Evolutionary conservation across 1,140 invertebrate species (phyloP).

Genomic region (Rhopalosiphum maidis): DNA sequence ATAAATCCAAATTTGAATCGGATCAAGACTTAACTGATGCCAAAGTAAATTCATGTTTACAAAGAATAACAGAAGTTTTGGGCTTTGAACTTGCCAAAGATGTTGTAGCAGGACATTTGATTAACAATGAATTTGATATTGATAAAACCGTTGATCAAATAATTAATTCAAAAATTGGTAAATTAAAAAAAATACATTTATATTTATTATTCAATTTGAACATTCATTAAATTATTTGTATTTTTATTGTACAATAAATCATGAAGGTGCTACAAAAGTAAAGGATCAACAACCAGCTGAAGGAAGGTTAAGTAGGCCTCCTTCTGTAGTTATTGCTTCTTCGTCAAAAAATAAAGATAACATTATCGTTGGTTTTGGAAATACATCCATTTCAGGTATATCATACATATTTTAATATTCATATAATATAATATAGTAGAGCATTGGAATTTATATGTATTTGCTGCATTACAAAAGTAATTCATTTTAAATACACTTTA

Average conservation of each 20-base stretch:
- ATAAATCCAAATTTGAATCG: conserved; percentile 44
- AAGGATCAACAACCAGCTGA: conserved; percentile 12
- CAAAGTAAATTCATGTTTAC: conserved; percentile 48
- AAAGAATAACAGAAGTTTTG: conserved; percentile 39
- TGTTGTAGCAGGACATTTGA: conserved; percentile 41
- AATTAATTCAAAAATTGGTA: conserved; percentile 47
- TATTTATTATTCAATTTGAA: background rate
- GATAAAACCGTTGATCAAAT: conserved; percentile 54
- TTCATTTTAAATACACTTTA: no score
- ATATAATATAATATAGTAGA: background rate
- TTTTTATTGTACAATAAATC: background rate
- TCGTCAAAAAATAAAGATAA: conserved; percentile 55
- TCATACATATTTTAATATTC: background rate
- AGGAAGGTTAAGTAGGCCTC: background rate
- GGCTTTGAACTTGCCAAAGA: conserved; percentile 50
- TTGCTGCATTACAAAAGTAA: background rate
- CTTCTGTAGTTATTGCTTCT: conserved; percentile 48
- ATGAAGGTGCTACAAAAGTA: conserved; percentile 15
- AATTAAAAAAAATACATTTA: background rate
- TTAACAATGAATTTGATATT: conserved; percentile 49
- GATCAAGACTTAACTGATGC: conserved; percentile 37
- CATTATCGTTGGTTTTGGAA: conserved; percentile 53
- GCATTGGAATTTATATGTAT: background rate
- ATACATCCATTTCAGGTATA: conserved; percentile 42
- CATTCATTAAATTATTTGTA: conserved; percentile 10